These are phyloP conservation scores for Dolichallabes microphthalmus DNA, from an alignment of 2,113 vertebrate species.

Conservation along the genomic window DNA sequence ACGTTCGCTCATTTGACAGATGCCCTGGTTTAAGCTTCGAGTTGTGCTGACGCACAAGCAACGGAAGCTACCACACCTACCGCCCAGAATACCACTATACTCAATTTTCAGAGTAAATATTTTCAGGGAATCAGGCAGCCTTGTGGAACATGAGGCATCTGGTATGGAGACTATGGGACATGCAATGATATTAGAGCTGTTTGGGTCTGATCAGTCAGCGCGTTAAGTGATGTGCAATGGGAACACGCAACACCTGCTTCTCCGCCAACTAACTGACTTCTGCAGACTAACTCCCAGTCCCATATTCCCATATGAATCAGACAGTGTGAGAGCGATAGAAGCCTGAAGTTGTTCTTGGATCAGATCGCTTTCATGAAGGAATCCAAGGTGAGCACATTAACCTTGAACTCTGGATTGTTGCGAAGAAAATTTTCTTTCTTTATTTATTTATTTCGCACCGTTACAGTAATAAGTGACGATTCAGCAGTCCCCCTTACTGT, in stretches of 20 bases:
- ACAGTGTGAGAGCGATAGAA: neutral
- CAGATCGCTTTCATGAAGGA: neutral
- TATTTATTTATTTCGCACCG: too few species aligned
- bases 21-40: neutral
- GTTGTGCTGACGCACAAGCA: neutral
- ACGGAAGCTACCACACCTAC: neutral
- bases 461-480: neutral
- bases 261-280: constrained; percentile 1
- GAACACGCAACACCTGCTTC: constrained; percentile 31
- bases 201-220: constrained; percentile 34
- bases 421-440: neutral
- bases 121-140: neutral
- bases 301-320: constrained; percentile 21
- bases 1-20: neutral
- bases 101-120: neutral
- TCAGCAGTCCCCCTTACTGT: neutral
- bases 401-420: neutral
- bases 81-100: neutral
- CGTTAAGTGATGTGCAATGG: constrained; percentile 35
- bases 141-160: constrained; percentile 22
- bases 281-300: constrained; percentile 12
- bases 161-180: constrained; percentile 17
- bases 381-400: neutral
- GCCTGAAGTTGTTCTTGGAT: constrained; percentile 24
- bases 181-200: constrained; percentile 23